phyloP scores from a whole-genome alignment of 2,113 vertebrate species.

The Megaptera novaeangliae region DNA sequence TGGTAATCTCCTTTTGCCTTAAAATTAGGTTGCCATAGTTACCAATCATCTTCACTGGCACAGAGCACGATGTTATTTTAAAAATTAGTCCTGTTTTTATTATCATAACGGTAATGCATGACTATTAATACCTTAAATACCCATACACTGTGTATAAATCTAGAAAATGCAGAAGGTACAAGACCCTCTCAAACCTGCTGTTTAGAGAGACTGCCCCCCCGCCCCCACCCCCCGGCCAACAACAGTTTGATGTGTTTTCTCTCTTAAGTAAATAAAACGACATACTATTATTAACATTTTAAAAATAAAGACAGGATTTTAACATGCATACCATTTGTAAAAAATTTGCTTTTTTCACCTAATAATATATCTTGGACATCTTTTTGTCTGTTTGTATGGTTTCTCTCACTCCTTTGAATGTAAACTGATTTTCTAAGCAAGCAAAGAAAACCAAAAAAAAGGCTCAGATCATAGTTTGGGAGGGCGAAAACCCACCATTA shows the following conservation, averaged over 20 bases:
- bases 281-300: neutral
- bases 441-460: neutral
- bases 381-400: neutral
- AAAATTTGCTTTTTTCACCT: neutral
- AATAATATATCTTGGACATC: neutral
- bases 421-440: neutral
- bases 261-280: neutral
- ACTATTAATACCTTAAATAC: neutral
- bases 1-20: constrained; percentile 2
- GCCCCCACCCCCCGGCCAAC: accelerated
- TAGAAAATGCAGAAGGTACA: neutral
- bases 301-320: neutral
- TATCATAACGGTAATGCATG: neutral
- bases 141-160: neutral
- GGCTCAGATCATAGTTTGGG: neutral
- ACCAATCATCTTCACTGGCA: constrained; percentile 16
- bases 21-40: constrained; percentile 60
- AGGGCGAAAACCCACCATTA: neutral
- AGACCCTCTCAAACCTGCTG: neutral
- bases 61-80: constrained; percentile 18
- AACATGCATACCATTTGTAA: neutral
- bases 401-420: neutral
- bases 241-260: neutral
- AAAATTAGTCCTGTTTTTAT: neutral
- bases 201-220: neutral